Conservation (phyloP, 2,888 invertebrate species). For the Carpatolechia fugitivella region DNA sequence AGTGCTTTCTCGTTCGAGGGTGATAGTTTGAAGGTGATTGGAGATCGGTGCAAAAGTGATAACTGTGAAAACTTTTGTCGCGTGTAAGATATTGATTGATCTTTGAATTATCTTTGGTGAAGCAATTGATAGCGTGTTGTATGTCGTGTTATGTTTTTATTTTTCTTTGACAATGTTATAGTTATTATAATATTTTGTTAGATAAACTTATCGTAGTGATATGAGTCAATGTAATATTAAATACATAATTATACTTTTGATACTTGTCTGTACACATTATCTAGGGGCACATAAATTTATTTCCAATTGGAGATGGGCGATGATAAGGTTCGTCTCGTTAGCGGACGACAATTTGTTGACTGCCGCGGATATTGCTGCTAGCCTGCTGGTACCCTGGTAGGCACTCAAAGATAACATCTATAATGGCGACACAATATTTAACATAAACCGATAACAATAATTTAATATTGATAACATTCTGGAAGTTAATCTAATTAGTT, state of each 20-base stretch:
- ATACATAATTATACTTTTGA: not conserved
- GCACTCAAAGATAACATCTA: not conserved
- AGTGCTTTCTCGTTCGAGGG: not conserved
- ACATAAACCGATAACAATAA: not conserved
- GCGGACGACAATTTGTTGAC: conserved; percentile 31
- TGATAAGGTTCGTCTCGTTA: conserved; percentile 31
- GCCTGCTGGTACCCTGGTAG: not conserved
- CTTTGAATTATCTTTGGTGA: not conserved
- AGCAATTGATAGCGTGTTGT: not conserved
- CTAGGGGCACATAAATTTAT: conserved; percentile 34
- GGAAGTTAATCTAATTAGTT: not conserved
- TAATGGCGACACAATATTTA: conserved; percentile 1
- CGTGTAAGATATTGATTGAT: not conserved
- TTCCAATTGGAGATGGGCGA: conserved; percentile 32
- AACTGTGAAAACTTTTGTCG: not conserved
- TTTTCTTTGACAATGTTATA: no score
- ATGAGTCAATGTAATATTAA: no score
- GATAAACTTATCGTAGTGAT: no score
- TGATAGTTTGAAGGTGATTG: not conserved
- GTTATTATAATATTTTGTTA: no score
- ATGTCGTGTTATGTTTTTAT: no score
- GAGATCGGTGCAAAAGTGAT: not conserved
- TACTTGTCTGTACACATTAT: conserved; percentile 23
- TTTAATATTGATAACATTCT: not conserved
- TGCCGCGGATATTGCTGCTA: conserved; percentile 5